Percentiles rank a stretch among this genome's conserved stretches.
Conservation (phyloP, 2,888 invertebrate species). For the Rhagonycha lutea region DNA sequence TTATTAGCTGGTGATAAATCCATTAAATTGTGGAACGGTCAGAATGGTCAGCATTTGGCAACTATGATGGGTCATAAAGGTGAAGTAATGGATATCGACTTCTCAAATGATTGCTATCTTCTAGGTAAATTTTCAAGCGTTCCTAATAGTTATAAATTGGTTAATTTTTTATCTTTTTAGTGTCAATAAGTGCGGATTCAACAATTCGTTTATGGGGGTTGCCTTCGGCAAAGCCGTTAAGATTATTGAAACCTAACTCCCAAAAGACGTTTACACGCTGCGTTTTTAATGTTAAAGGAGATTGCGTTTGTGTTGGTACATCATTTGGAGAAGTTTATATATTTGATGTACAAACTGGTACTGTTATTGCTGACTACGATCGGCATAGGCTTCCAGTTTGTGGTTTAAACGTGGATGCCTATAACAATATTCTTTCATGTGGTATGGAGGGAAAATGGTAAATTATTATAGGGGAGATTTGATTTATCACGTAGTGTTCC, state of each 20-base stretch:
- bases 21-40: neutral
- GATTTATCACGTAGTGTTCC: too few species aligned
- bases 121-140: neutral
- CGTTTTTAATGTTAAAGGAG: neutral
- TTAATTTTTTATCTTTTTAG: neutral
- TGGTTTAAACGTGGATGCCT: neutral
- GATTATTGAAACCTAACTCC: neutral
- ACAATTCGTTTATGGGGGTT: neutral
- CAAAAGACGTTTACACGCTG: neutral
- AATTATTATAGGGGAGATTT: neutral
- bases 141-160: neutral
- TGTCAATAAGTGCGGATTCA: neutral
- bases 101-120: neutral
- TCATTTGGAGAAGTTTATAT: neutral
- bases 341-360: neutral
- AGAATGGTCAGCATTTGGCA: neutral
- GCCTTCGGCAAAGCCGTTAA: neutral
- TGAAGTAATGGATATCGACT: neutral
- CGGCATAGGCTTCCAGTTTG: neutral
- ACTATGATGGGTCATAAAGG: neutral
- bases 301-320: neutral
- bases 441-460: neutral
- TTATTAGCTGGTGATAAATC: neutral
- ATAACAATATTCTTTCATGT: neutral
- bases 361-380: neutral